phyloP scores from a whole-genome alignment of 2,888 invertebrate genomes.

The Cloeon dipterum region DNA sequence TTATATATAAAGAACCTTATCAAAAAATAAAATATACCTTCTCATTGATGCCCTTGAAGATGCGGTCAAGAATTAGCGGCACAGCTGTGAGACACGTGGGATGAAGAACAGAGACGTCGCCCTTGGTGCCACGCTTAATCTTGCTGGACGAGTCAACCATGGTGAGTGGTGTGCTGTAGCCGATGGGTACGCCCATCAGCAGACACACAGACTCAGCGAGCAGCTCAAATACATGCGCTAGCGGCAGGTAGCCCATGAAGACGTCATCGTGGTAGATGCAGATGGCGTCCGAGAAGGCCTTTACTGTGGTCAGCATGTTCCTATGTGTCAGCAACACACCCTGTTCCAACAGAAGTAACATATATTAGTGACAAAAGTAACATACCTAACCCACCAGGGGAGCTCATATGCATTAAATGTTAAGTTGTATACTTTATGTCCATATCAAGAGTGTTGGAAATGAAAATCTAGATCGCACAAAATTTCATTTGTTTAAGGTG shows the following conservation, averaged over 20 bases:
- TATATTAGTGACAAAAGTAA: no score
- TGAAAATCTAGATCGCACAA: no score
- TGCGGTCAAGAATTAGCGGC: slow-evolving; percentile 88
- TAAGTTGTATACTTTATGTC: no score
- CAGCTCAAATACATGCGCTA: slow-evolving; percentile 93
- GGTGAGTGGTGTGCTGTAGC: slow-evolving; percentile 89
- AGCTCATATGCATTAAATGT: no score
- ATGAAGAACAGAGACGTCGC: slow-evolving; percentile 73
- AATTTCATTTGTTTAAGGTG: no score
- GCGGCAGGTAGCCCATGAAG: slow-evolving; percentile 84
- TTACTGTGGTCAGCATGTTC: slow-evolving; percentile 58
- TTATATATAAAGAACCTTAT: no score
- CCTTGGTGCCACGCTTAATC: slow-evolving; percentile 83
- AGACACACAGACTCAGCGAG: slow-evolving; percentile 45
- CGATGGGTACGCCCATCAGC: slow-evolving; percentile 71
- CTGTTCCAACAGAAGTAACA: no score
- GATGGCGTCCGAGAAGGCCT: slow-evolving; percentile 57
- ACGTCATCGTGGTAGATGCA: slow-evolving; percentile 44
- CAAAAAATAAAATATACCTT: no score
- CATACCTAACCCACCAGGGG: no score
- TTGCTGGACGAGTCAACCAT: slow-evolving; percentile 83
- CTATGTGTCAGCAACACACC: slow-evolving; percentile 65
- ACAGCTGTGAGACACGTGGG: slow-evolving; percentile 94
- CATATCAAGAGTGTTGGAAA: no score
- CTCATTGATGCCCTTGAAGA: slow-evolving; percentile 91